Base-by-base conservation (phyloP, 2,888 invertebrate genomes). In the Chaetogeoica ovagalla region DNA sequence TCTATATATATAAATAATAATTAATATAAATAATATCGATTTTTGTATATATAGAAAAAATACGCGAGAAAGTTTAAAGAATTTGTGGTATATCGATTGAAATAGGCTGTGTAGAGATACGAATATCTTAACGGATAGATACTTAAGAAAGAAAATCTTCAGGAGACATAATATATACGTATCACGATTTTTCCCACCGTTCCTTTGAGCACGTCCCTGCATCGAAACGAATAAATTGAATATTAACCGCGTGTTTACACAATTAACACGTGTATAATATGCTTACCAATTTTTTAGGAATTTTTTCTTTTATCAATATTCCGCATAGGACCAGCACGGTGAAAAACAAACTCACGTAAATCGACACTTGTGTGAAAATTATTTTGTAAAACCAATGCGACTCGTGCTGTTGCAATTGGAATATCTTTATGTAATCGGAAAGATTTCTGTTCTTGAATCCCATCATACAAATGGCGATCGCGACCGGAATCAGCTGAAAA, bases 201-300 rank as follows among this genome's bases (percentile, higher is more conserved):
- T 9, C 43, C 43, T 30, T 43, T 9, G 43, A 43, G 43, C 43
- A 43, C 43, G 43, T 43, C 43, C 43, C 43, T 9, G 43, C 7
- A 0, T 43, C 43, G 43, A 43, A 43, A 4, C 15, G 4, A 4
- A 52, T 52, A 15, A 13, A 52, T 2, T 17, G 30, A 30, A 52
- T 55, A n/a, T 30, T 52, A 63, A 63, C 17, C 4, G 17, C 23
- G 9, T 75, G 23, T 59, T 59, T 37, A 17, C 30, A 30, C 30
- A 30, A 30, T 30, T 30, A 30, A 30, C 4, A 13, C 13, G 48
- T 1, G 13, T 3, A 11, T 48, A 82, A n/a, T n/a, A n/a, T n/a
- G n/a, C 83, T 83, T 81, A 83, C 84, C 82, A 84, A 66, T 82
- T 82, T 82, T 59, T 81, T 83, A n/a, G 83, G 82, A 13, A 83